Evolutionary conservation across 2,888 invertebrate genomes (phyloP), one percentile per base, ranked within the genome.

Genomic region (Ypsolopha scabrella): DNA sequence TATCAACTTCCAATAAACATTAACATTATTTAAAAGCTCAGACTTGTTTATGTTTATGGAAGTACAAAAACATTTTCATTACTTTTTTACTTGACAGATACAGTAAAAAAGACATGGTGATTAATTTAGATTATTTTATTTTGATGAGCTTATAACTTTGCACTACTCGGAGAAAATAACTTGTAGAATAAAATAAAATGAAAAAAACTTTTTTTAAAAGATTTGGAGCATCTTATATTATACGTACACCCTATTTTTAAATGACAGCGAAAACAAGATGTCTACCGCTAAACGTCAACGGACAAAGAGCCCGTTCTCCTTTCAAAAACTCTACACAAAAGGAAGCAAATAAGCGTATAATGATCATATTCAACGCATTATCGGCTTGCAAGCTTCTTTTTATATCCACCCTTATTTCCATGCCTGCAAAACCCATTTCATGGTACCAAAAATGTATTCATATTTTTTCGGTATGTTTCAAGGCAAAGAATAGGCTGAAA

Each of bases 291-390:
- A 77, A 79, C 69, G 70, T 72, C 70, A 68, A 55, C 60, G 60
- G 59, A 79, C 79, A 80, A 78, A 64, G 67, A 72, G 64, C 24
- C 64, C 65, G 65, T 62, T 61, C 64, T 60, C 60, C 52, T 55
- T 54, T 72, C 70, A 76, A 77, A 70, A 65, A 64, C 51, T 37
- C 55, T 56, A 51, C 55, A 77, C 76, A 77, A 82, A 72, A 70
- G 69, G 63, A 67, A 59, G 68, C 80, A 82, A 82, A 83, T 79
- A 82, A 79, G 69, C 81, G 75, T 81, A 63, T 83, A 82, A 82
- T 82, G 75, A 80, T 70, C 70, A 58, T 63, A 80, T 81, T 80
- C 73, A 78, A 68, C 64, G 71, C 67, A 72, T 72, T 75, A 67
- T 68, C 60, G 60, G 60, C 58, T 56, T 57, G 63, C 63, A 36